Percentiles rank a stretch among this genome's conserved stretches.
phyloP scores from a whole-genome alignment of 37 sponge, comb jelly and placozoan species.

The Chondrilla cf. caribensis region DNA sequence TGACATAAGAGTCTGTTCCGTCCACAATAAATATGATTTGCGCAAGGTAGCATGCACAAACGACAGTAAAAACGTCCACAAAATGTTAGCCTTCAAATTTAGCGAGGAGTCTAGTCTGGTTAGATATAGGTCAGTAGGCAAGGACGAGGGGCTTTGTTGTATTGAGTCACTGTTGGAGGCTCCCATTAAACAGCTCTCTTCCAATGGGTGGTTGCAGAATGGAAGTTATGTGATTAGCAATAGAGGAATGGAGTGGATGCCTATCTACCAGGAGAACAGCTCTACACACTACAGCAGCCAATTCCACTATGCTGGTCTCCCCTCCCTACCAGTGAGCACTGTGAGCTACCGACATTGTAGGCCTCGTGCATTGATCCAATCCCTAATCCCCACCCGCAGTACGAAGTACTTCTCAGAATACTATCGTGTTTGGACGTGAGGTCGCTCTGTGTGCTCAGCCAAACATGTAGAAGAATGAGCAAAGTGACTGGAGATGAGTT shows the following conservation, averaged over 20 bases:
- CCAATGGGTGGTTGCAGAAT: neutral
- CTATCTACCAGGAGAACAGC: neutral
- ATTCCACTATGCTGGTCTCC: too few relatives aligned
- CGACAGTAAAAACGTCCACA: neutral
- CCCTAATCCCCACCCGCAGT: too few relatives aligned
- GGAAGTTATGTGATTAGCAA: slow-evolving; percentile 21
- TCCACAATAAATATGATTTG: too few relatives aligned
- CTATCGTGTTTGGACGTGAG: slow-evolving; percentile 46
- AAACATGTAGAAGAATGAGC: slow-evolving; percentile 42
- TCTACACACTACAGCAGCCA: too few relatives aligned
- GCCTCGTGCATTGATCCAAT: too few relatives aligned
- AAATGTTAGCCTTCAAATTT: neutral
- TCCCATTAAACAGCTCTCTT: neutral
- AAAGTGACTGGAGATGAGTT: slow-evolving; percentile 41
- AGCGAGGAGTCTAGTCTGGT: neutral
- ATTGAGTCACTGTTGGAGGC: slow-evolving; percentile 5
- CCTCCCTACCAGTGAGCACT: too few relatives aligned
- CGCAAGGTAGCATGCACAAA: neutral
- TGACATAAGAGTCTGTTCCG: too few relatives aligned
- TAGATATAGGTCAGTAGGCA: neutral
- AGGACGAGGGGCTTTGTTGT: neutral
- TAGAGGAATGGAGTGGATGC: slow-evolving; percentile 14
- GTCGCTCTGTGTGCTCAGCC: slow-evolving; percentile 41
- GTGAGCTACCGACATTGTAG: too few relatives aligned
- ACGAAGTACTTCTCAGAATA: slow-evolving; percentile 38